Conservation (phyloP, 2,888 invertebrate species). For the Aphidoletes aphidimyza region DNA sequence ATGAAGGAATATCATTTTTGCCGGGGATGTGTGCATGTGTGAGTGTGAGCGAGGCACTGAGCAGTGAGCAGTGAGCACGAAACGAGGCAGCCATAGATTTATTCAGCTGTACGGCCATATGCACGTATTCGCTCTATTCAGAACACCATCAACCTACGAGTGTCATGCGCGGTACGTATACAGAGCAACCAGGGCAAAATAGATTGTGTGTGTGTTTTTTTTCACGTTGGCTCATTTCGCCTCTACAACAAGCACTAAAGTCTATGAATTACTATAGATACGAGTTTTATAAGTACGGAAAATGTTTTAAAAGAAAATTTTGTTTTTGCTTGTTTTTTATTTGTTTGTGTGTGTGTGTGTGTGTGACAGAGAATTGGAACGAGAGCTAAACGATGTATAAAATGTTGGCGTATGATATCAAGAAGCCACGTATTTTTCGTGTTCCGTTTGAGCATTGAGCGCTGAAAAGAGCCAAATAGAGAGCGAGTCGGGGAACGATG, state of each 20-base stretch:
- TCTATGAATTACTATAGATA: constrained; percentile 44
- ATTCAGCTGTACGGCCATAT: constrained; percentile 40
- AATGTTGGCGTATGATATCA: background rate
- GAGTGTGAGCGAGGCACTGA: background rate
- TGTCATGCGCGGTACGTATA: constrained; percentile 19
- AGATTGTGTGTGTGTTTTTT: background rate
- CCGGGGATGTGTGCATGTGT: background rate
- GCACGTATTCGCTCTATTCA: constrained; percentile 17
- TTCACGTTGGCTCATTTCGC: too few relatives aligned
- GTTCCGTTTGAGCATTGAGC: background rate
- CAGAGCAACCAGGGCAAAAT: background rate
- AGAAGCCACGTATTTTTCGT: constrained; percentile 13
- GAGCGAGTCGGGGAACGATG: background rate
- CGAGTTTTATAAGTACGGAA: constrained; percentile 45
- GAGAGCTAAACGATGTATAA: background rate
- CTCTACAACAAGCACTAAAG: constrained; percentile 21
- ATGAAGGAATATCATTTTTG: background rate
- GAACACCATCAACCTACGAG: constrained; percentile 2
- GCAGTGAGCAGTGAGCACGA: too few relatives aligned
- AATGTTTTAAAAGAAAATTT: constrained; percentile 10
- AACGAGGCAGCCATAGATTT: constrained; percentile 13
- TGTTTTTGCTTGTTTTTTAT: background rate
- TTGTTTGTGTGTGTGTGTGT: too few relatives aligned
- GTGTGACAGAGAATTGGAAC: background rate
- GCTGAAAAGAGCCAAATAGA: background rate